Evolutionary conservation across 2,113 vertebrate genomes (phyloP).

Genomic region (Alouatta palliata): DNA sequence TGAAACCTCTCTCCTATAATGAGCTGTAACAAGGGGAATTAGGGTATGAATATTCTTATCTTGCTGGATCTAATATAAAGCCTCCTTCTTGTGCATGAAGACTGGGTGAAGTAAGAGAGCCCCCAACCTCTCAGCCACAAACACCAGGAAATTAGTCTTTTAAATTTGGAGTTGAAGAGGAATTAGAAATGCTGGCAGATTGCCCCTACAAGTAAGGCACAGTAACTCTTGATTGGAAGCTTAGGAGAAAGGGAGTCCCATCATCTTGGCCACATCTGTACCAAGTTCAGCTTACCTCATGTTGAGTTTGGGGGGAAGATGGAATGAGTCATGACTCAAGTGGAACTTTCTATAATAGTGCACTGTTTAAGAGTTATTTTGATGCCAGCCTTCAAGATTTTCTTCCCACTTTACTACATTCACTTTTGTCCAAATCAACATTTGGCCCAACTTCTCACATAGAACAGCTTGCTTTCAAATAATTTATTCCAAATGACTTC

Average conservation of each 20-base stretch:
- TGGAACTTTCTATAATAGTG: neutral
- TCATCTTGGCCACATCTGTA: neutral
- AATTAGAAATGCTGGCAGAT: neutral
- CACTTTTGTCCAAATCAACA: neutral
- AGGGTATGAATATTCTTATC: neutral
- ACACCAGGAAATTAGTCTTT: neutral
- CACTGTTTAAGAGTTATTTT: neutral
- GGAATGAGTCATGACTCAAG: neutral
- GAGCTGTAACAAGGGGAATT: neutral
- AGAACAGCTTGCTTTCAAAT: neutral
- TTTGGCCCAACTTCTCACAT: neutral
- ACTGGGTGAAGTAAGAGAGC: rapidly evolving
- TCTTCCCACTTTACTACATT: neutral
- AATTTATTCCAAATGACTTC: neutral
- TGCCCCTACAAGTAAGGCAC: neutral
- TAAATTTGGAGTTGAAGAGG: neutral
- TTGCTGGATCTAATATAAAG: neutral
- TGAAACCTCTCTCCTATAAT: neutral
- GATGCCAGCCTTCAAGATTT: neutral
- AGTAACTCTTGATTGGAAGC: neutral
- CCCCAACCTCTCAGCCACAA: neutral
- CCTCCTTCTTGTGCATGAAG: neutral
- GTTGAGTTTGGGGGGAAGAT: neutral
- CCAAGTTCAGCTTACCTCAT: neutral
- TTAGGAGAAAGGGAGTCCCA: neutral